Percentiles rank a stretch among this genome's conserved stretches.
These are phyloP conservation scores for Microcaecilia unicolor DNA, from an alignment of 2,797 vertebrate genomes.

Conservation along the genomic window DNA sequence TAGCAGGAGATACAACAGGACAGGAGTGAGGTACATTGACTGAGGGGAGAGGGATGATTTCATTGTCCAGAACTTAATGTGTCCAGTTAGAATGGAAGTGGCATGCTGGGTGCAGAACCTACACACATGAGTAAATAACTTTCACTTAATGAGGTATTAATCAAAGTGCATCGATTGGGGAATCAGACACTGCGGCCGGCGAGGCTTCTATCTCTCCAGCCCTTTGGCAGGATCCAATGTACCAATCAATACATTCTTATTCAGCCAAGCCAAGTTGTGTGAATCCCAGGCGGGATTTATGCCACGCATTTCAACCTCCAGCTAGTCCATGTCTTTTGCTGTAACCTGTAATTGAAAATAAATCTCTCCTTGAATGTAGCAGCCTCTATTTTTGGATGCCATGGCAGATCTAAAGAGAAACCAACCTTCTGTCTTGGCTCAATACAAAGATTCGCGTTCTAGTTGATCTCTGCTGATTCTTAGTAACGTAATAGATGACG, in stretches of 20 bases:
- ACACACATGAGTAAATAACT: too few species aligned
- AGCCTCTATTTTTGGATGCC: conserved; percentile 23
- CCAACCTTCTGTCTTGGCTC: too few species aligned
- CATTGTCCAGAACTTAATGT: too few species aligned
- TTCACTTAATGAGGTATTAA: conserved; percentile 37
- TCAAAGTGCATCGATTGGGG: conserved; percentile 32
- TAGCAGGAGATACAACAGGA: too few species aligned
- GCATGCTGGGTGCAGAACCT: too few species aligned
- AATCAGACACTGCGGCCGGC: conserved; percentile 24
- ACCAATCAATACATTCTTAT: conserved; percentile 43
- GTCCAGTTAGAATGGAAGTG: too few species aligned
- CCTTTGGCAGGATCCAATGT: conserved; percentile 29
- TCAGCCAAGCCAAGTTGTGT: conserved; percentile 34
- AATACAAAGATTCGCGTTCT: too few species aligned
- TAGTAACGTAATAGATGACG: too few species aligned
- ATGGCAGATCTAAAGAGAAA: conserved; percentile 11
- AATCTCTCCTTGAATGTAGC: conserved; percentile 31
- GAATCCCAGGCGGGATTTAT: conserved; percentile 37
- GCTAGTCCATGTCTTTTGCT: conserved; percentile 33
- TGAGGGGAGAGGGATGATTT: too few species aligned
- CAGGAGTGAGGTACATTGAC: too few species aligned
- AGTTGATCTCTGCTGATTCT: too few species aligned
- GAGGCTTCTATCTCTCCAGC: conserved; percentile 25
- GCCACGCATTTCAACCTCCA: conserved; percentile 16
- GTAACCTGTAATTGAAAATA: conserved; percentile 48